Conservation (phyloP, 2,113 vertebrate species). For the Craseonycteris thonglongyai region DNA sequence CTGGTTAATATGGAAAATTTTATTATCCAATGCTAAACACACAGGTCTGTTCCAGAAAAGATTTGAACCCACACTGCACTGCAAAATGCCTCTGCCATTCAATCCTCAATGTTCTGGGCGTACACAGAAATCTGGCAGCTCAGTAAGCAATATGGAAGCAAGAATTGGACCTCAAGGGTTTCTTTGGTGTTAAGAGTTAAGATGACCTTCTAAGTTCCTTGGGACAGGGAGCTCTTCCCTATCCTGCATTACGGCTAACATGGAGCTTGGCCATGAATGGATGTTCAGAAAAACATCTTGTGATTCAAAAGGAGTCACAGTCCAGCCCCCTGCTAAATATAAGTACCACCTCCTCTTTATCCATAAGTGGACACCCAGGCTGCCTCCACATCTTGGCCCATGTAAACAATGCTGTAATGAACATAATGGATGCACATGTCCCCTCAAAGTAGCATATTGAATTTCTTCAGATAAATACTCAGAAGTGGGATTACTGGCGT, state of each 20-base stretch:
- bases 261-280: background rate
- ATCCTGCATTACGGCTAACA: accelerated
- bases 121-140: background rate
- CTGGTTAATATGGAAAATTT: background rate
- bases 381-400: too few relatives aligned
- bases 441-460: too few relatives aligned
- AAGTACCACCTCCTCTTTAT: too few relatives aligned
- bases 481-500: too few relatives aligned
- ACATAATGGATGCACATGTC: too few relatives aligned
- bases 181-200: background rate
- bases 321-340: background rate
- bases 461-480: too few relatives aligned
- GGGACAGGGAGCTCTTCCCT: background rate
- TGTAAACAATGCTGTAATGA: too few relatives aligned
- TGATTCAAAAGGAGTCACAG: background rate
- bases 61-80: background rate
- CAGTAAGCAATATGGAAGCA: background rate
- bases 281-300: background rate
- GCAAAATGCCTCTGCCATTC: background rate
- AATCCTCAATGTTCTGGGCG: background rate
- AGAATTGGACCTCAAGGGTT: background rate
- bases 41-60: background rate
- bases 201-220: background rate
- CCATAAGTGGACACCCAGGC: too few relatives aligned
- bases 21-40: background rate